Evolutionary conservation across 2,888 invertebrate genomes (phyloP), one percentile per base, ranked within the genome.

Genomic region (Calameuta filiformis): DNA sequence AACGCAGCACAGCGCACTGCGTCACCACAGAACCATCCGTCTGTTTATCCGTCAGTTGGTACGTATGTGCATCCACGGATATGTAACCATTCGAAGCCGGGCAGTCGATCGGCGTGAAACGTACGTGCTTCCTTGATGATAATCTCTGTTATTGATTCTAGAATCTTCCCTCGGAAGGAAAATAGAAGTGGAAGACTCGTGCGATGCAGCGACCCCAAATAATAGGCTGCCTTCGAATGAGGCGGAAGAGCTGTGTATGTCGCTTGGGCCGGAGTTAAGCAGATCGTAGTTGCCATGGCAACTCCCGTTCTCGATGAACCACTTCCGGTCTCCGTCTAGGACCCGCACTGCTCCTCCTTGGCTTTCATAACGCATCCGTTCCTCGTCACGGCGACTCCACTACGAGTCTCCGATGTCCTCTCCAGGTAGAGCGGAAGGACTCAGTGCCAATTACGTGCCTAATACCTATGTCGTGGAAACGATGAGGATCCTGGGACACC

Each of bases 211-310:
- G 81, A 87, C 82, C 81, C 83, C 84, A 81, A 87, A 87, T 87
- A 87, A 87, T 86, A 83, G 85, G 83, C 81, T 83, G 85, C 84
- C 86, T 87, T 87, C 85, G 85, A 87, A 86, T 83, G 85, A 87
- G 84, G 85, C 85, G 86, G 84, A 85, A 87, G 85, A 86, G 82
- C 84, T 56, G 23, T 9, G 85, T 85, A 9, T 23, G 84, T 84
- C 84, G 84, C 84, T 83, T 82, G 81, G 81, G 79, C 82, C 79
- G 85, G 87, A 86, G 87, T 87, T 86, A 85, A 86, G 85, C 79
- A 83, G 86, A 87, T 86, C 87, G 83, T 79, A 83, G 87, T 87
- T 87, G 85, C 87, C 85, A 87, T 83, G 87, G 87, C 83, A 84
- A 87, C 87, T 85, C 86, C 85, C 84, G 82, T 87, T 82, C 84